Base-by-base conservation (phyloP, 2,888 invertebrate genomes). In the Lithophane semibrunnea region DNA sequence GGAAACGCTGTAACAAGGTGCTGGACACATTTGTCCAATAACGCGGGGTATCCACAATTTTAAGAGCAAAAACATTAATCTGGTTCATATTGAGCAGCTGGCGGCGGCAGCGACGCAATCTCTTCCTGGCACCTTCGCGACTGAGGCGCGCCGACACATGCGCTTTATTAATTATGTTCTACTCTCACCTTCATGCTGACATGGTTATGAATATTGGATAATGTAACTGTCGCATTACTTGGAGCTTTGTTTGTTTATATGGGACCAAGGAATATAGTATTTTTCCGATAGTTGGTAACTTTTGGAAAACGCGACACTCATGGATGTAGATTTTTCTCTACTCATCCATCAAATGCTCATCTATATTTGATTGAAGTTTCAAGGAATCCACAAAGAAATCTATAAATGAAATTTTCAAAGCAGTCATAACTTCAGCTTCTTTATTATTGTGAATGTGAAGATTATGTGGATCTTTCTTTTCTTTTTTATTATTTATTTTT, bases 41-140 rank as follows among this genome's bases (percentile, higher is more conserved):
- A 72, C 75, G 64, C 37, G 24, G 21, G 44, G 68, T 67, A 75
- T 75, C 64, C 42, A 78, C 80, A 77, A 73, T 87, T 86, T 87
- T 83, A 75, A 77, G 72, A 79, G 73, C 78, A 83, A 86, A 88
- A 85, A 86, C 89, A 89, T 89, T 89, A 88, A 89, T 89, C 85
- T 88, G 69, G 84, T 83, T 86, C 70, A 87, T 86, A 84, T 83
- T 60, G 75, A 78, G 88, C 89, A 88, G 86, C 88, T 89, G 89
- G 79, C 83, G 78, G 44, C 83, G 89, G 79, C 83, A 77, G 44
- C 83, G 87, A 88, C 86, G 81, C 77, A 86, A 82, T 87, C 84
- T 79, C 82, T 83, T 85, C 83, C 88, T 84, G 82, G 83, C 84
- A 84, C 79, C 80, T 87, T 71, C 83, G 52, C 80, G 85, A 82